Evolutionary conservation across 2,797 vertebrate species (phyloP).

Genomic region (Myotis myotis): DNA sequence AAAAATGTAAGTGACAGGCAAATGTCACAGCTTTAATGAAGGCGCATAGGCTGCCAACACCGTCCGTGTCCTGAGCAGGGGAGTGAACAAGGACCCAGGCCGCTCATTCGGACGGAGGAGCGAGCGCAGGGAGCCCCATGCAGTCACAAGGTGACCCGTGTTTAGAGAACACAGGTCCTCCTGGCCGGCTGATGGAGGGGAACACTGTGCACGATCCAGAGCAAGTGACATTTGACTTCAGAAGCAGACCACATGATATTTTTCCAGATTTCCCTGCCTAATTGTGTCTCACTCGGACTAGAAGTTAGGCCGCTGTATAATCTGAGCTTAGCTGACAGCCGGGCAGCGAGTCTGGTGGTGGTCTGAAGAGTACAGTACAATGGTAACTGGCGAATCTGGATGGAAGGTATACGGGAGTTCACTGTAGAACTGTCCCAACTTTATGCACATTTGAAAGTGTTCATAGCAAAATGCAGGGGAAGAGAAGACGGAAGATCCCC

Average conservation of each 20-base stretch:
- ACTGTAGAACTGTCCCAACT: not conserved
- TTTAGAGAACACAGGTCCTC: not conserved
- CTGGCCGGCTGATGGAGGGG: not conserved
- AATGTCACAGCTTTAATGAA: not conserved
- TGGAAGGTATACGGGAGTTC: not conserved
- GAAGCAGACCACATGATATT: not conserved
- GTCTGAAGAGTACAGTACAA: not conserved
- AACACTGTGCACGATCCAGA: not conserved
- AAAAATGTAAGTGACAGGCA: not conserved
- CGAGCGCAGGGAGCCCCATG: no score
- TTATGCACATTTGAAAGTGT: not conserved
- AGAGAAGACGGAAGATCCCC: not conserved
- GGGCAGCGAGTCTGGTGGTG: fast-evolving
- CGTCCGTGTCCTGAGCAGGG: not conserved
- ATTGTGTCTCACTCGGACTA: not conserved
- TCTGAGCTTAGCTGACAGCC: not conserved
- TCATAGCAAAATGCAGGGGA: not conserved
- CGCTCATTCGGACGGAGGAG: not conserved
- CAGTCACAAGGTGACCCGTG: no score
- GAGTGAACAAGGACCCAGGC: not conserved
- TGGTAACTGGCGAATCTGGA: not conserved
- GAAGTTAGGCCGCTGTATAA: not conserved
- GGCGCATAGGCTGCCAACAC: not conserved
- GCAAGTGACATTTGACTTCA: not conserved
- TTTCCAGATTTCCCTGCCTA: not conserved